These are phyloP conservation scores for Hemibagrus guttatus DNA, from an alignment of 2,797 vertebrate genomes.

Conservation along the genomic window DNA sequence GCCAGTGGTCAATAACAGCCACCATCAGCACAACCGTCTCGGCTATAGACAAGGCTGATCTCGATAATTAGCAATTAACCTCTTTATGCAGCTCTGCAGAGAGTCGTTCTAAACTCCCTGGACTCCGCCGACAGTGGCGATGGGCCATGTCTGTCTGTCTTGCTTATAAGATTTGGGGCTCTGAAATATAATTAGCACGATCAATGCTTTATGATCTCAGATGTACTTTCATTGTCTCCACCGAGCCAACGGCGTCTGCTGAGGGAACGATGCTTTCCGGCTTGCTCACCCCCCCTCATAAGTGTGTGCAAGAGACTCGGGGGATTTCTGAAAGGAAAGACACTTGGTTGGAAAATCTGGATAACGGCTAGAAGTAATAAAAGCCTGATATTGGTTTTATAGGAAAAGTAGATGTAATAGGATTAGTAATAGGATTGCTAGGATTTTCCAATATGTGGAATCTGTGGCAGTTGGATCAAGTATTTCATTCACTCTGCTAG, in stretches of 20 bases:
- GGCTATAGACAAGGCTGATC: slow-evolving; percentile 48
- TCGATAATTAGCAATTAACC: slow-evolving; percentile 60
- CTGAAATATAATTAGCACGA: slow-evolving; percentile 45
- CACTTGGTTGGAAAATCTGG: slow-evolving; percentile 12
- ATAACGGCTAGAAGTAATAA: slow-evolving; percentile 3
- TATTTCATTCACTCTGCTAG: not conserved
- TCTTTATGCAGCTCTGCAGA: slow-evolving; percentile 37
- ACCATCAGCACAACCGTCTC: slow-evolving; percentile 48
- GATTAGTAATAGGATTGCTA: not conserved
- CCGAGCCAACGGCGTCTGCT: not conserved
- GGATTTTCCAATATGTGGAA: slow-evolving; percentile 2
- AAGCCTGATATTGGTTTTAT: not conserved
- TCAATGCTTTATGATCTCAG: slow-evolving; percentile 49
- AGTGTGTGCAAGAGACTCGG: not conserved
- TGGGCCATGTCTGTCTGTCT: slow-evolving; percentile 28
- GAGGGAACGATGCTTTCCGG: not conserved
- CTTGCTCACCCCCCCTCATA: too few species aligned
- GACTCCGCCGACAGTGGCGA: not conserved
- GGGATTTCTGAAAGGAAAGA: slow-evolving; percentile 6
- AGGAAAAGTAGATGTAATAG: not conserved
- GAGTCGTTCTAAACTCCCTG: slow-evolving; percentile 9
- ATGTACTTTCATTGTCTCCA: slow-evolving; percentile 38
- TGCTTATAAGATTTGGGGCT: slow-evolving; percentile 19
- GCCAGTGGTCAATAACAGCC: slow-evolving; percentile 44
- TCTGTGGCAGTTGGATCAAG: not conserved